Conservation (phyloP, 2,888 invertebrate genomes). For the Hydraecia micacea region DNA sequence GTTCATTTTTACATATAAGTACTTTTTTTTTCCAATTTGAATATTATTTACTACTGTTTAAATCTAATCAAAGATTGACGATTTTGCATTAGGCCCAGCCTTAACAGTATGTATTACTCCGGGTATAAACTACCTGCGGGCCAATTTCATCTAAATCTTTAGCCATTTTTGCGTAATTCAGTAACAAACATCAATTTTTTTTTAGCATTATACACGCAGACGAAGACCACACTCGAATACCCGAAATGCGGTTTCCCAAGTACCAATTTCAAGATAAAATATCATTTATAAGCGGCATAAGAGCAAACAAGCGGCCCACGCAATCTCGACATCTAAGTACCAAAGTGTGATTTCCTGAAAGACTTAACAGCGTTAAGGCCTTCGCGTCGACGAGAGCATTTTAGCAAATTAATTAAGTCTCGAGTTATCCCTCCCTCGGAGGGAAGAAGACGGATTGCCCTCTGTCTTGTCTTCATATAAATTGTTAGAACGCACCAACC, state of each 20-base stretch:
- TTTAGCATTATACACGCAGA: not conserved
- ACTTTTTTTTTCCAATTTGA: no score
- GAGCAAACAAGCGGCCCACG: constrained; percentile 33
- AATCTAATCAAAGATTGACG: no score
- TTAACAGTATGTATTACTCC: not conserved
- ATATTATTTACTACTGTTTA: no score
- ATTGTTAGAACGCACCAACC: constrained; percentile 55
- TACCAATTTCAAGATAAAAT: constrained; percentile 19
- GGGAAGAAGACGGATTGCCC: constrained; percentile 71
- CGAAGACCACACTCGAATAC: not conserved
- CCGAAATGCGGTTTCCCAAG: not conserved
- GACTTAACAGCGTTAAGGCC: constrained; percentile 64
- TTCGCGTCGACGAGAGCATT: constrained; percentile 61
- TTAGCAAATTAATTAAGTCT: constrained; percentile 75
- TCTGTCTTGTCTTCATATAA: constrained; percentile 63
- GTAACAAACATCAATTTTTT: not conserved
- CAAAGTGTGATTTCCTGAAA: constrained; percentile 63
- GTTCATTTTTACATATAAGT: no score
- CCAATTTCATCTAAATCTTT: not conserved
- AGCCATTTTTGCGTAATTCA: not conserved
- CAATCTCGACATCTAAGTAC: constrained; percentile 45
- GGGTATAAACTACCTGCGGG: not conserved
- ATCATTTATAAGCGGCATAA: constrained; percentile 42
- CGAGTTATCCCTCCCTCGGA: constrained; percentile 66
- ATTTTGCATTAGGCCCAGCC: no score